Evolutionary conservation across 2,888 invertebrate genomes (phyloP), one percentile per base, ranked within the genome.

Genomic region (Drosophila nr. perissopoda): DNA sequence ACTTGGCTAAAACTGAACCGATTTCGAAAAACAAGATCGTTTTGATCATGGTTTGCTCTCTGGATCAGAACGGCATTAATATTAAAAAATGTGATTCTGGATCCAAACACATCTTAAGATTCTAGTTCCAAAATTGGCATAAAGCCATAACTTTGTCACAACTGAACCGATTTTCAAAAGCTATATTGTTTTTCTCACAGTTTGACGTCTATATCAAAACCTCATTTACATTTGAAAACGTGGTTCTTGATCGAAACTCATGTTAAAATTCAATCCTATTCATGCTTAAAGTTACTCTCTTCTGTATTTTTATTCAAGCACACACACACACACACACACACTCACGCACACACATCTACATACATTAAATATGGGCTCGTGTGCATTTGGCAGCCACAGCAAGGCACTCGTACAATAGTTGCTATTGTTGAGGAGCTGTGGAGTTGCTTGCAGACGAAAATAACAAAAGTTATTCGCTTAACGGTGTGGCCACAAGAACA

Each of bases 401-500:
- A 72, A 63, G 25, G 16, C 84, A 83, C 86, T 86, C 71, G 52
- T 67, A 70, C 68, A 70, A 59, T 48, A 51, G 40, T 63, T 64
- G 34, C 21, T 29, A 34, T 36, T 61, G 42, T 33, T 36, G 46
- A 46, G 46, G 25, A 46, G 8, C 2, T 25, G 16, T 16, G 46
- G 27, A 46, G 61, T 36, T 52, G 38, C 52, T 58, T 33, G 53
- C 49, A n/a, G 40, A 54, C 57, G 68, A 71, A 78, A 89, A 36
- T 29, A 82, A 77, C 70, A 85, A 85, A 85, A 88, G 80, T 70
- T 74, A 73, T 84, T 40, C 29, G 38, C 57, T 38, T 57, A 87
- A 82, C 80, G 82, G 79, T 70, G 49, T 56, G 51, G 52, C 61
- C 57, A 58, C 68, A 49, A 68, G 49, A 68, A 68, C 56, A 2